Evolutionary conservation across 2,113 vertebrate genomes (phyloP).

Genomic region (Varanus salvator): DNA sequence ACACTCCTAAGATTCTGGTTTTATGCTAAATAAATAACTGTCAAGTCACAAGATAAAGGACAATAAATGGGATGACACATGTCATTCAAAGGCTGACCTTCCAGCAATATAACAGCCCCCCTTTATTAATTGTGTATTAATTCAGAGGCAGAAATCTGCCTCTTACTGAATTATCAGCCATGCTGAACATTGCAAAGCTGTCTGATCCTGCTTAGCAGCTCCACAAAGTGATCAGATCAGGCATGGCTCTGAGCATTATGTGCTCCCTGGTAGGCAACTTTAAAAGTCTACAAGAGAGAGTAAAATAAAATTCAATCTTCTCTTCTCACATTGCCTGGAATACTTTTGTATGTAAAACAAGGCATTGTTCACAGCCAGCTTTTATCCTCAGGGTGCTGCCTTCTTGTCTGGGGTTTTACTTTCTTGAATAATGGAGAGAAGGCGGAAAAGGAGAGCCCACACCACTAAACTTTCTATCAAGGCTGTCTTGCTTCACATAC

Average conservation of each 20-base stretch:
- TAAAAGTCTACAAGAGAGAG: slow-evolving; percentile 35
- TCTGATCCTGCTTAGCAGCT: slow-evolving; percentile 30
- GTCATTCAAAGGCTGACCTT: slow-evolving; percentile 26
- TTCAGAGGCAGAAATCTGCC: slow-evolving; percentile 31
- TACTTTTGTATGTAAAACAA: slow-evolving; percentile 47
- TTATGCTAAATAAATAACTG: slow-evolving; percentile 3
- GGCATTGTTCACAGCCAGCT: slow-evolving; percentile 5
- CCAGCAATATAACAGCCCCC: slow-evolving; percentile 1
- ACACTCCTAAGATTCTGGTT: background rate
- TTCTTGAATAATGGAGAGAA: slow-evolving; percentile 15
- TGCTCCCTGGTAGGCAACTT: background rate
- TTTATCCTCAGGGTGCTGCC: slow-evolving; percentile 16
- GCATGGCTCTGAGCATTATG: slow-evolving; percentile 13
- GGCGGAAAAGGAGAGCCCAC: background rate
- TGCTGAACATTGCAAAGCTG: slow-evolving; percentile 21
- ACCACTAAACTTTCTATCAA: slow-evolving; percentile 27
- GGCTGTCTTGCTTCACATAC: slow-evolving; percentile 22
- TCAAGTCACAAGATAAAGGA: slow-evolving; percentile 1
- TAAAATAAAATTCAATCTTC: slow-evolving; percentile 27
- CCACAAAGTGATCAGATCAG: background rate
- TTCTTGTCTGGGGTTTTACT: slow-evolving; percentile 2
- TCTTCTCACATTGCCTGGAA: slow-evolving; percentile 29
- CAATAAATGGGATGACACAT: background rate
- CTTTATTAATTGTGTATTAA: background rate
- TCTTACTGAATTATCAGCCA: slow-evolving; percentile 13